Evolutionary conservation across 2,888 invertebrate species (phyloP).

Genomic region (Amaurobius ferox): DNA sequence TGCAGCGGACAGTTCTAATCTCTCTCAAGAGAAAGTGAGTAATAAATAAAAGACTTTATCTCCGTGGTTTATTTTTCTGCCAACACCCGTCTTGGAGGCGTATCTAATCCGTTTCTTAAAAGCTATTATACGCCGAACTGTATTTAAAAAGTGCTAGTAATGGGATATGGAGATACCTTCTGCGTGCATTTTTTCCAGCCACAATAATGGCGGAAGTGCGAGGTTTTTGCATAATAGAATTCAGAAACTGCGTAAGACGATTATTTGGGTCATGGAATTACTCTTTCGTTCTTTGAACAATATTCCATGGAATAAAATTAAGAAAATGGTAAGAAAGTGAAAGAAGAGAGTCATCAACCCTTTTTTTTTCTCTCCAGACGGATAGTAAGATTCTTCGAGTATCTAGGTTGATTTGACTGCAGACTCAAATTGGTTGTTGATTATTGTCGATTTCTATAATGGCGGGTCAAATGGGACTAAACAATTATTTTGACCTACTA

Average conservation of each 20-base stretch:
- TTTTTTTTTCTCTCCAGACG: neutral
- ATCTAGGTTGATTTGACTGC: slow-evolving; percentile 62
- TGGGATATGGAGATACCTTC: neutral
- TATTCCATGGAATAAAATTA: slow-evolving; percentile 25
- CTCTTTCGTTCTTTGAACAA: too few relatives aligned
- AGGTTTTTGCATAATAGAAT: too few relatives aligned
- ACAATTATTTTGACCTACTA: slow-evolving; percentile 64
- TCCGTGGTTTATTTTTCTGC: neutral
- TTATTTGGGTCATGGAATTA: too few relatives aligned
- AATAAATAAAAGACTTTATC: slow-evolving; percentile 2
- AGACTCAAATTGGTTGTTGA: slow-evolving; percentile 18
- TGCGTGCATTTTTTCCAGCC: too few relatives aligned
- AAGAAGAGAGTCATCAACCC: slow-evolving; percentile 51
- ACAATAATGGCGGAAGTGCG: neutral
- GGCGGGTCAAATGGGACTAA: slow-evolving; percentile 35
- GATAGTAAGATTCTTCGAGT: neutral
- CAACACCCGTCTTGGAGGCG: slow-evolving; percentile 17
- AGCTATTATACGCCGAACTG: neutral
- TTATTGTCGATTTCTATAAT: slow-evolving; percentile 26
- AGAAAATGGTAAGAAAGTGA: slow-evolving; percentile 22
- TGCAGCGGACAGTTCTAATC: neutral
- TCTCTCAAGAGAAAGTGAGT: neutral
- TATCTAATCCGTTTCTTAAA: slow-evolving; percentile 23
- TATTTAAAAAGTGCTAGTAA: slow-evolving; percentile 21
- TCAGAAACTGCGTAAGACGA: too few relatives aligned